Percentiles rank a stretch among this genome's conserved stretches.
phyloP scores from a whole-genome alignment of 2,888 invertebrate species.

The Standfussiana lucernea region DNA sequence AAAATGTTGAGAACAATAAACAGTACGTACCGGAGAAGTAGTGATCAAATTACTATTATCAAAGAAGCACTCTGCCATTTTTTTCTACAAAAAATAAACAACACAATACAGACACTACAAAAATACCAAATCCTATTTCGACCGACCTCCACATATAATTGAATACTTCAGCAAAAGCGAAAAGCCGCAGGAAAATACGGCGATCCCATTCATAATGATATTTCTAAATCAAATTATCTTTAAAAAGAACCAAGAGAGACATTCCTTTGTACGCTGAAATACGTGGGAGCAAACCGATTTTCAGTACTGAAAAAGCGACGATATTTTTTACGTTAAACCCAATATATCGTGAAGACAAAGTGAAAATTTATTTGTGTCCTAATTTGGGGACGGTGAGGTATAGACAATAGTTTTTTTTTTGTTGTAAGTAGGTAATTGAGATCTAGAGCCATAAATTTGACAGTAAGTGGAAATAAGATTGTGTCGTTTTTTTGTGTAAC shows the following conservation, averaged over 20 bases:
- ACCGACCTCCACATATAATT: neutral
- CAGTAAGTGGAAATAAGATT: neutral
- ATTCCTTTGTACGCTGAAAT: slow-evolving; percentile 17
- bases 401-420: neutral
- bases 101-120: neutral
- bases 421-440: slow-evolving; percentile 29
- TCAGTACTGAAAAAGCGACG: slow-evolving; percentile 33
- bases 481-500: neutral
- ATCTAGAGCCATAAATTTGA: neutral
- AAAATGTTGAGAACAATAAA: neutral
- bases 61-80: neutral
- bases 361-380: slow-evolving; percentile 32
- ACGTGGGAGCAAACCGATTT: slow-evolving; percentile 41
- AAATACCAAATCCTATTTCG: slow-evolving; percentile 11
- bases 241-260: slow-evolving; percentile 14
- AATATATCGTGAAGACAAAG: slow-evolving; percentile 15
- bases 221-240: slow-evolving; percentile 33
- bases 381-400: slow-evolving; percentile 1
- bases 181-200: neutral
- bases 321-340: slow-evolving; percentile 23
- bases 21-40: no score
- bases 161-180: neutral
- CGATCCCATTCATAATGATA: slow-evolving; percentile 23
- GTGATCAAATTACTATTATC: neutral
- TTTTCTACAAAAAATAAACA: neutral